Base-by-base conservation (phyloP, 2,797 vertebrate genomes). In the Myiothlypis coronata region DNA sequence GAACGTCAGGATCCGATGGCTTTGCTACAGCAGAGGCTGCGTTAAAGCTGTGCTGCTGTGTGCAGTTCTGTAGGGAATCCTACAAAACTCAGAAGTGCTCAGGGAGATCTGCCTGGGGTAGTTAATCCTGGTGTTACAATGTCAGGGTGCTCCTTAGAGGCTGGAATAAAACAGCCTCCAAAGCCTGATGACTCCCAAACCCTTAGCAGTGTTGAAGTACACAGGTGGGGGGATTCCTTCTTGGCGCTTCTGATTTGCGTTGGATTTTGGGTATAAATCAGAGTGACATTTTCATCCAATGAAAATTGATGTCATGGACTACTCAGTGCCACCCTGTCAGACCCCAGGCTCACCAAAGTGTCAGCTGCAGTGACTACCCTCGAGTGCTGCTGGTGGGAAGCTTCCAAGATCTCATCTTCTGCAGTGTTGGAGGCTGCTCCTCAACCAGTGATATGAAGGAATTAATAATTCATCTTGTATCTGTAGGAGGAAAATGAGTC, bases 401-500 rank as follows among this genome's bases (percentile, higher is more conserved):
- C 89, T 70, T 39, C 47, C n/a, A 47, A 39, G 83, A 85, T 76
- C 94, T 88, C 37, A 83, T 95, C 95, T 93, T 90, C 69, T 65
- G 74, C 80, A 47, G 96, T 89, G 63, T 41, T 92, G 95, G 95
- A 93, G 94, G 59, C 76, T 80, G 79, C 88, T 95, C 88, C 95
- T 65, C 94, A 91, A 59, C 96, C 93, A 85, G 78, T 78, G 52
- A 24, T 83, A 53, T 30, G 93, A 74, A 71, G 95, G 97, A 94
- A 96, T 93, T 96, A 97, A 96, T 97, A 91, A 96, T 94, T 97
- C 95, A 75, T 94, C 97, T 94, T 84, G 83, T 86, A 70, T 89
- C 96, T 92, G 91, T 83, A 88, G 97, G 94, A 97, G 95, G 96
- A 94, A 87, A 96, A 95, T 49, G 84, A 95, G 90, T 94, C 77